Evolutionary conservation across 2,888 invertebrate genomes (phyloP), one percentile per base, ranked within the genome.

Genomic region (Nephrotoma guestfalica): DNA sequence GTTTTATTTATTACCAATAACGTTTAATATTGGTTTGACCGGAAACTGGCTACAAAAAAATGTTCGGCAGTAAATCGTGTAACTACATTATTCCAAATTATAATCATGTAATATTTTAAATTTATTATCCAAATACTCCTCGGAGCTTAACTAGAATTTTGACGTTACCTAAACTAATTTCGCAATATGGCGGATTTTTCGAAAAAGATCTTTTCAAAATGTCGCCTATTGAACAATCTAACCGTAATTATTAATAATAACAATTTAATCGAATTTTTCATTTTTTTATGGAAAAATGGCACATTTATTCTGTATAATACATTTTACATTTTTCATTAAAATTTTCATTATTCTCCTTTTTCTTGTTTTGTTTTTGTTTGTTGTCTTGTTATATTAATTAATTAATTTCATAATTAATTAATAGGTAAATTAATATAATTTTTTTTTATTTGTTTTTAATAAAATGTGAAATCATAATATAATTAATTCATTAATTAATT

Each of bases 221-320:
- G 30, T 30, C 30, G 30, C 30, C 1, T 30, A 30, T 30, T 30
- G 30, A 2, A 30, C 30, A 30, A 30, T 30, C 30, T 0, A 30
- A 30, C 30, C 30, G 30, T 30, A 43, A 43, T 43, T 43, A 9
- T 43, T 9, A 43, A 11, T 43, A 11, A 71, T 30, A 30, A 30
- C 18, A 71, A 18, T 30, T 71, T 71, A 3, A 71, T 71, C 18
- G 71, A 71, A 71, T 71, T 71, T 71, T 71, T 84, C 41, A 84
- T 41, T 84, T 84, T 84, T 84, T 86, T 86, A 88, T 88, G 87
- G 88, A 88, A 88, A 88, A 88, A 88, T 88, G 88, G 88, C 88
- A 88, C 88, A 88, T 88, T 88, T 88, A 88, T 88, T 88, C 87
- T 87, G 87, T 87, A 87, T 87, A 88, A 86, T 87, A 87, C 86